phyloP scores from a whole-genome alignment of 2,797 vertebrate species.

The Clarias platycephalus region DNA sequence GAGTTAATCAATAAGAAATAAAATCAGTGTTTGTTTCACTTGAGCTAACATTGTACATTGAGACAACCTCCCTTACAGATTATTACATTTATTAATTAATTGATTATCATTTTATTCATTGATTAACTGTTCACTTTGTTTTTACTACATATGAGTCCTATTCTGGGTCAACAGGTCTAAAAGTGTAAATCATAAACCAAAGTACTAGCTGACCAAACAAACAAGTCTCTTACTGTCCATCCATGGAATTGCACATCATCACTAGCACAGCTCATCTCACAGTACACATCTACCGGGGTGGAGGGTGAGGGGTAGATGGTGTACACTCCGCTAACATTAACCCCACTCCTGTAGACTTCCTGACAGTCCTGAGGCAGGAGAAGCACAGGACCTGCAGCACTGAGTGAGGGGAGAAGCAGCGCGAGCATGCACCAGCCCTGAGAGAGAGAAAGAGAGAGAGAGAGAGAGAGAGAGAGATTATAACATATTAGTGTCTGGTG shows the following conservation, averaged over 20 bases:
- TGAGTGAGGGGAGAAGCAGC: background rate
- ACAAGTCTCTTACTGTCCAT: slow-evolving; percentile 22
- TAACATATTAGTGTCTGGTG: too few relatives aligned
- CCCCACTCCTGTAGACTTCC: background rate
- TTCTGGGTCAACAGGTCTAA: slow-evolving; percentile 52
- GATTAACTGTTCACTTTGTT: background rate
- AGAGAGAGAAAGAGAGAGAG: background rate
- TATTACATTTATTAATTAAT: background rate
- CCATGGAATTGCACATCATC: background rate
- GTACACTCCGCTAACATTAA: slow-evolving; percentile 24
- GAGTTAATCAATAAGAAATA: too few relatives aligned
- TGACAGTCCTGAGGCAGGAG: slow-evolving; percentile 27
- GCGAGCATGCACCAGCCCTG: background rate
- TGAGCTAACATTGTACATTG: too few relatives aligned
- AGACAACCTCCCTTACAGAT: too few relatives aligned
- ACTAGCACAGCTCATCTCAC: slow-evolving; percentile 53
- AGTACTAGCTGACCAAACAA: background rate
- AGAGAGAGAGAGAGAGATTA: background rate
- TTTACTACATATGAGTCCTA: slow-evolving; percentile 16
- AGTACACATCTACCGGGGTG: slow-evolving; percentile 56
- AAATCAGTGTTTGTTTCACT: too few relatives aligned
- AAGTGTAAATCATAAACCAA: background rate
- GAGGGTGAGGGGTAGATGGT: slow-evolving; percentile 16
- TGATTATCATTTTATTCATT: background rate
- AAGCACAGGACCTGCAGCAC: slow-evolving; percentile 6